A percentile compares a stretch with the other conserved stretches of the same genome.
Conservation (phyloP, 2,888 invertebrate species). For the Matsumyia berberina region DNA sequence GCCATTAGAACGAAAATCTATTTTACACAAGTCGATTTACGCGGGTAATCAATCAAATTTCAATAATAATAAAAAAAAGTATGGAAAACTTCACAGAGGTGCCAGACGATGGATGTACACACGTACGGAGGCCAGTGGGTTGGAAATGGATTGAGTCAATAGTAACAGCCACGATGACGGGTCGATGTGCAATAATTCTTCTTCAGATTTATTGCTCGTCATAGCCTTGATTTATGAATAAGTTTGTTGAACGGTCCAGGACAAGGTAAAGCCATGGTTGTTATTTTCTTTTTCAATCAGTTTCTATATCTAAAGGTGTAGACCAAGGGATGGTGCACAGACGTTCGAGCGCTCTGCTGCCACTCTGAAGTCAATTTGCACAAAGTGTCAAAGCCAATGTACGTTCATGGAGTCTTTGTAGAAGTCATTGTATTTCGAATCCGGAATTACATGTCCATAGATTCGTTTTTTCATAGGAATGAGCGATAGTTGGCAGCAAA, state of each 20-base stretch:
- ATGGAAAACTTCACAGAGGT: background rate
- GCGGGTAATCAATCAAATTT: conserved; percentile 59
- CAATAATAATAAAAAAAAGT: conserved; percentile 16
- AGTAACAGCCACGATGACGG: conserved; percentile 17
- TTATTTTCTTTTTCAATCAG: background rate
- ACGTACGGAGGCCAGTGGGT: background rate
- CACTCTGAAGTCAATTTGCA: too few relatives aligned
- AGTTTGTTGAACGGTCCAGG: background rate
- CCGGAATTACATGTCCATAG: too few relatives aligned
- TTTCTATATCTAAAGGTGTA: too few relatives aligned
- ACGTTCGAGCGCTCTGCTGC: too few relatives aligned
- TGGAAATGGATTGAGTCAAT: conserved; percentile 13
- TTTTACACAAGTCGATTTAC: conserved; percentile 35
- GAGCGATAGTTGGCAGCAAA: too few relatives aligned
- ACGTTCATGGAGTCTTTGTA: too few relatives aligned
- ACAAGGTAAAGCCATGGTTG: background rate
- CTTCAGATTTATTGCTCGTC: conserved; percentile 7
- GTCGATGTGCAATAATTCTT: conserved; percentile 27
- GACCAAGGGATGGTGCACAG: too few relatives aligned
- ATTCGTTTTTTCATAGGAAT: too few relatives aligned
- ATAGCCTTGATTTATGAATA: conserved; percentile 27
- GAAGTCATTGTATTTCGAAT: too few relatives aligned
- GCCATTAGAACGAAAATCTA: conserved; percentile 55
- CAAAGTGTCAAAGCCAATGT: too few relatives aligned
- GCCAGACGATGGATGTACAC: background rate